Base-by-base conservation (phyloP, 2,797 vertebrate genomes). In the Tolypeutes matacus region DNA sequence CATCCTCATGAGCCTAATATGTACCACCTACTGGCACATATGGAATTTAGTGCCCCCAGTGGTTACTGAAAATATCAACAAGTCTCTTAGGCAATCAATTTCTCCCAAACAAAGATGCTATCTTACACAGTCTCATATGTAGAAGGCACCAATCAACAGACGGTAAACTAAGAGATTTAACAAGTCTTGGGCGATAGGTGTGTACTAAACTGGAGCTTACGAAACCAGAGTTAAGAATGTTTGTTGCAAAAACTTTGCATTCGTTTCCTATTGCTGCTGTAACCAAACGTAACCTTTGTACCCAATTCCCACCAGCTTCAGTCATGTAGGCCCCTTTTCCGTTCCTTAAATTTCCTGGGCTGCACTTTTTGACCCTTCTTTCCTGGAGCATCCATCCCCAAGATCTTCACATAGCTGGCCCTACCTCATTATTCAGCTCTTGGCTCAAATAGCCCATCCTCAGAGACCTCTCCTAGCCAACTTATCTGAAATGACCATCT, bases 201-300 rank as follows among this genome's bases (percentile, higher is more conserved):
- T 13, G 17, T 14, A 69, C 18, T 60, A 31, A 75, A 13, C 17
- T 36, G 51, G 23, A 93, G 89, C 86, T 93, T 51, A 77, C 10
- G 51, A 39, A 77, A 17, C 12, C 31, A 42, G 18, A 94, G 86
- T 84, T 92, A 42, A 78, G 62, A 60, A 36, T 85, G 51, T 64
- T 62, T 76, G 53, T n/a, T 60, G 21, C 18, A n/a, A 85, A 95
- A 78, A 72, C 20, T 46, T 70, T 80, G n/a, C 49, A 89, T 85
- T 65, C 3, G 0, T 49, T 91, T 86, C 67, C 49, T 53, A 18
- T 1, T 25, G 72, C 25, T 62, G 60, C 39, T 92, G 20, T 56
- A 90, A 92, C 51, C 72, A 93, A 93, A 93, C 62, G 27, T 23
- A 77, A 36, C 25, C n/a, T 67, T 60, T 64, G 46, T 62, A 25